A percentile compares a stretch with the other conserved stretches of the same genome.
Conservation (phyloP, 2,113 vertebrate genomes). For the Hystrix brachyura region DNA sequence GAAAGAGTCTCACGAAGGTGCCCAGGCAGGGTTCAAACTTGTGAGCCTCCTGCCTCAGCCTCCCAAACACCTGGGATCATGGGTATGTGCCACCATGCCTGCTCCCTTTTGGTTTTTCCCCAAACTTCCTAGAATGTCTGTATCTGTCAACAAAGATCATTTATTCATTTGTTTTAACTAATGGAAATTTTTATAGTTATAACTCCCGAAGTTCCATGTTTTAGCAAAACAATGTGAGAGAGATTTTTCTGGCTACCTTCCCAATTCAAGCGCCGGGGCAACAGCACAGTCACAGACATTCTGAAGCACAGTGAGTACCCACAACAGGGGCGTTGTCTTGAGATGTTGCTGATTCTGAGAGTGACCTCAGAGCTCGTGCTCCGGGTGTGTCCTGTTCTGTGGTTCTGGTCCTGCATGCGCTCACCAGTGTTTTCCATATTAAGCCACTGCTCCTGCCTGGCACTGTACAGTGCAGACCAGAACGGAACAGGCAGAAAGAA, state of each 20-base stretch:
- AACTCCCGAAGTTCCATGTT: neutral
- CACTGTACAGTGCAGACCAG: neutral
- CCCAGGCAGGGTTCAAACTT: neutral
- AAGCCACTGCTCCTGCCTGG: constrained; percentile 1
- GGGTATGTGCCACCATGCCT: neutral
- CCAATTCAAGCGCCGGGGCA: neutral
- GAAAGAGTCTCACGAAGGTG: neutral
- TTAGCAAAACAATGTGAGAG: neutral
- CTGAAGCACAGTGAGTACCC: neutral
- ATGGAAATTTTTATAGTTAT: constrained; percentile 15
- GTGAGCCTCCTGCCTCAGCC: neutral
- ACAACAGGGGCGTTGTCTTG: neutral
- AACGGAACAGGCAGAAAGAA: constrained; percentile 15
- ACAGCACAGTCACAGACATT: neutral
- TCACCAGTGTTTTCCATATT: neutral
- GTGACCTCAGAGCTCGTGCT: neutral
- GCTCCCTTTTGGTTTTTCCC: constrained; percentile 12
- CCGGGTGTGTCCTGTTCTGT: neutral
- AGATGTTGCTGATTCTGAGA: neutral
- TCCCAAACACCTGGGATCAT: neutral
- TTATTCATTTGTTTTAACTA: constrained; percentile 1
- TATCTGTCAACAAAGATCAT: neutral
- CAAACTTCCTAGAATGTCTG: neutral
- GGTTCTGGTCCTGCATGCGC: neutral
- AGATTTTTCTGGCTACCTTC: neutral